These are phyloP conservation scores for Sylvietta virens DNA, from an alignment of 2,113 vertebrate species.

Conservation along the genomic window DNA sequence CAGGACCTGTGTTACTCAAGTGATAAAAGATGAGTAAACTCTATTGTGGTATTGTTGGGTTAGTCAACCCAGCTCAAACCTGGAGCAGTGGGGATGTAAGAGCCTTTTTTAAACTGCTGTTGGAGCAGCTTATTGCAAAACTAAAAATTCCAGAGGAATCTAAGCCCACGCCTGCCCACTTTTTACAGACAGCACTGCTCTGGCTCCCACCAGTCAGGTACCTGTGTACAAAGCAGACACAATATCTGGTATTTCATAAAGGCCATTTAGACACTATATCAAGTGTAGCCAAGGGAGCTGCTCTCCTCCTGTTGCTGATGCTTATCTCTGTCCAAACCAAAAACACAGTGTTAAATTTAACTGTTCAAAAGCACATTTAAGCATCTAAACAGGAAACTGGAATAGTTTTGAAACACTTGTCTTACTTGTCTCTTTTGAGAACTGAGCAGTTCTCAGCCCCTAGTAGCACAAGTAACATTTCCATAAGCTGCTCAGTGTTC, in stretches of 20 bases:
- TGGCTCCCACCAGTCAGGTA: neutral
- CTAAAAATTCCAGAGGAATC: neutral
- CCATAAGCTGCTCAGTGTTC: neutral
- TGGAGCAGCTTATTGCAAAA: neutral
- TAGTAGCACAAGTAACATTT: neutral
- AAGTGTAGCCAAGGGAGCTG: neutral
- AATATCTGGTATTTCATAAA: neutral
- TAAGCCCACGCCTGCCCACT: neutral
- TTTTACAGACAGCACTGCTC: neutral
- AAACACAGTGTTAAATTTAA: neutral
- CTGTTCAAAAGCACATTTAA: neutral
- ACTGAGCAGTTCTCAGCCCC: neutral
- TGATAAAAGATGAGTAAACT: neutral
- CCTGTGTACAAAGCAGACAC: neutral
- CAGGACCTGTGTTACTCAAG: neutral
- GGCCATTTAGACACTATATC: neutral
- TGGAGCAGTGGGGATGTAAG: neutral
- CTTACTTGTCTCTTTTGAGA: neutral
- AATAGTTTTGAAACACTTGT: neutral
- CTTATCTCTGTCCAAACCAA: conserved; percentile 30
- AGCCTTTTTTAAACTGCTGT: neutral
- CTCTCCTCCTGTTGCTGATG: neutral
- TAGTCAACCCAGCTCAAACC: neutral
- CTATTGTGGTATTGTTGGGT: neutral
- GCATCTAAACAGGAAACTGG: neutral